Evolutionary conservation across 1,140 invertebrate genomes (phyloP).

Genomic region (Maconellicoccus hirsutus): DNA sequence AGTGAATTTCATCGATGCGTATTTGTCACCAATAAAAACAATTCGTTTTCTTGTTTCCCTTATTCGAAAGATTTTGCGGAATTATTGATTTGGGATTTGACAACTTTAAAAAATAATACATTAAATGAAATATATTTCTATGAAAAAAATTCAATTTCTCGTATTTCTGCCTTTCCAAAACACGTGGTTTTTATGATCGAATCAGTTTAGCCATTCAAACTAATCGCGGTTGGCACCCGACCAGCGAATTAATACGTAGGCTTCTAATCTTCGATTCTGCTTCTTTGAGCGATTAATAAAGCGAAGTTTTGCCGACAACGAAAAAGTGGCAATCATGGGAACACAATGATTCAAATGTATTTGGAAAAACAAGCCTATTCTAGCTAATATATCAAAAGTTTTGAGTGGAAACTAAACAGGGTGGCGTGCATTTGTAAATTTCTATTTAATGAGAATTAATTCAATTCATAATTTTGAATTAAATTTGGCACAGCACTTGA

Average conservation of each 20-base stretch:
- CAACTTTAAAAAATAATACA: too few species aligned
- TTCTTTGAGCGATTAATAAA: background rate
- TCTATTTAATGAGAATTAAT: slow-evolving; percentile 10
- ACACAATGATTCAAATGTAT: background rate
- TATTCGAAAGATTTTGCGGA: too few species aligned
- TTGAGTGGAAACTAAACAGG: background rate
- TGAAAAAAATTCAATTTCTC: too few species aligned
- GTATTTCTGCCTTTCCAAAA: background rate
- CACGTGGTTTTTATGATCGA: background rate
- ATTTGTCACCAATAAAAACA: too few species aligned
- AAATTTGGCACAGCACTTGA: background rate
- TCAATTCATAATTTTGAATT: background rate
- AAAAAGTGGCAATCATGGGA: background rate
- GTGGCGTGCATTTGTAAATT: background rate
- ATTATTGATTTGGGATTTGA: too few species aligned
- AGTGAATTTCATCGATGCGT: too few species aligned
- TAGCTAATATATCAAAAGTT: background rate
- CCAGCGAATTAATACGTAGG: slow-evolving; percentile 7
- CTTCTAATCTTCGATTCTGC: background rate
- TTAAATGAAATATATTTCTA: too few species aligned
- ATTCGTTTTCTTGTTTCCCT: too few species aligned
- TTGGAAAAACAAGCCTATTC: background rate
- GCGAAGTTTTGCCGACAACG: background rate
- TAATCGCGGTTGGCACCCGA: background rate
- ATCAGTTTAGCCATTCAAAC: background rate